Evolutionary conservation across 2,888 invertebrate species (phyloP).

Genomic region (Himalopsyche anomala): DNA sequence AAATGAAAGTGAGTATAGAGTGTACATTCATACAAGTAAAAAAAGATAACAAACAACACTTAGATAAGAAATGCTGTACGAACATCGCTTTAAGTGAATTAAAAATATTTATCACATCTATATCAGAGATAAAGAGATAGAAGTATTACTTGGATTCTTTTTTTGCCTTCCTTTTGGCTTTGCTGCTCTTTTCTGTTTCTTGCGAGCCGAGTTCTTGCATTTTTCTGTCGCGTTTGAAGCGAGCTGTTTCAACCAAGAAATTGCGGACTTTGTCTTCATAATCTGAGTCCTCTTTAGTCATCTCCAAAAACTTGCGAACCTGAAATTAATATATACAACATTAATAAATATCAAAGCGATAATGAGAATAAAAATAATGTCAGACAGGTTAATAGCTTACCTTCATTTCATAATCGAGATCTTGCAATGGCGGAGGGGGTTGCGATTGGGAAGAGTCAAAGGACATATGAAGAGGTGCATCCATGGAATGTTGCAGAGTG

Average conservation of each 20-base stretch:
- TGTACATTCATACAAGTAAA: too few relatives aligned
- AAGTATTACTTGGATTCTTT: slow-evolving; percentile 69
- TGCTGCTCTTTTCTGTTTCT: slow-evolving; percentile 76
- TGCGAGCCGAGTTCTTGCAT: slow-evolving; percentile 81
- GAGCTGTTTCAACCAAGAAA: slow-evolving; percentile 88
- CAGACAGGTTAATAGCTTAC: slow-evolving; percentile 67
- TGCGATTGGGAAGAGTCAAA: slow-evolving; percentile 70
- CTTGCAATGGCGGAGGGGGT: slow-evolving; percentile 70
- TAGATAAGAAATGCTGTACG: too few relatives aligned
- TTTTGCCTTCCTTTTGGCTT: slow-evolving; percentile 74
- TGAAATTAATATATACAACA: slow-evolving; percentile 65
- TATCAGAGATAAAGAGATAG: slow-evolving; percentile 27
- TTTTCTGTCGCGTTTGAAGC: slow-evolving; percentile 85
- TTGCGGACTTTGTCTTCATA: slow-evolving; percentile 92
- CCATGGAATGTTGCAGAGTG: slow-evolving; percentile 55
- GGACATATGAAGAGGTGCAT: slow-evolving; percentile 70
- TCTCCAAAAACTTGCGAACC: slow-evolving; percentile 85
- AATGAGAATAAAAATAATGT: background rate
- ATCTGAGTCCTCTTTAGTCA: slow-evolving; percentile 89
- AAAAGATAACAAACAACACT: too few relatives aligned
- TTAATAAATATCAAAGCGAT: slow-evolving; percentile 41
- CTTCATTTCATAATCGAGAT: slow-evolving; percentile 82
- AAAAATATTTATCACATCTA: slow-evolving; percentile 12
- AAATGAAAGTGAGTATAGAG: too few relatives aligned
- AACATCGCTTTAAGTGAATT: background rate